Percentiles rank a stretch among this genome's conserved stretches.
Evolutionary conservation across 2,888 invertebrate genomes (phyloP).

Genomic region (Biston betularia): DNA sequence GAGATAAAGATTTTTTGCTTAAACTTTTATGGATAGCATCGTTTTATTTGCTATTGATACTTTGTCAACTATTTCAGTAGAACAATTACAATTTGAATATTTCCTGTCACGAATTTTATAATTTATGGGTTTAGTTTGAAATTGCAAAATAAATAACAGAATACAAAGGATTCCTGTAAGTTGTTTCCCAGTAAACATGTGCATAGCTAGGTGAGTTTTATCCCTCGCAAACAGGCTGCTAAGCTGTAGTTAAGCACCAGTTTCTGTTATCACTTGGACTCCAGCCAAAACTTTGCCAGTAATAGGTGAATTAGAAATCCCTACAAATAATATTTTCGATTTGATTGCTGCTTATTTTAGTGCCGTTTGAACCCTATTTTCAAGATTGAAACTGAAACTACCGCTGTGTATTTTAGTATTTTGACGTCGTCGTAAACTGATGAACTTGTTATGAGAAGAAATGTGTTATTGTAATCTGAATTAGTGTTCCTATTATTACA

Average conservation of each 20-base stretch:
- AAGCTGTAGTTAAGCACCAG: conserved; percentile 38
- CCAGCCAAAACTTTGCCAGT: conserved; percentile 41
- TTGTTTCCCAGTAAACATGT: conserved; percentile 22
- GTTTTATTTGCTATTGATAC: too few relatives aligned
- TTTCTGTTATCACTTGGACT: conserved; percentile 46
- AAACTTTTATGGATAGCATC: too few relatives aligned
- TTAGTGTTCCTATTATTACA: too few relatives aligned
- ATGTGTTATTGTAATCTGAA: background rate
- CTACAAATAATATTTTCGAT: conserved; percentile 34
- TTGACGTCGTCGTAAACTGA: background rate
- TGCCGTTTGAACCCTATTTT: background rate
- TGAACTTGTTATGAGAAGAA: background rate
- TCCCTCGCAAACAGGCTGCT: conserved; percentile 34
- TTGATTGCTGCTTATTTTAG: conserved; percentile 19
- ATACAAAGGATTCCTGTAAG: background rate
- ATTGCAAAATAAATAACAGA: too few relatives aligned
- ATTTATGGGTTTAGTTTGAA: too few relatives aligned
- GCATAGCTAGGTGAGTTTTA: conserved; percentile 27
- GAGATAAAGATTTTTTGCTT: too few relatives aligned
- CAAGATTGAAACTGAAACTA: conserved; percentile 1
- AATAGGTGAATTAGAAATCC: conserved; percentile 34
- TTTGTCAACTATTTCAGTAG: too few relatives aligned
- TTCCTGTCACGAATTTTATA: too few relatives aligned
- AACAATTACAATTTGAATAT: too few relatives aligned
- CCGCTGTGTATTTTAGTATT: conserved; percentile 1